These are phyloP conservation scores for Notechis scutatus DNA, from an alignment of 2,113 vertebrate genomes.

Conservation along the genomic window DNA sequence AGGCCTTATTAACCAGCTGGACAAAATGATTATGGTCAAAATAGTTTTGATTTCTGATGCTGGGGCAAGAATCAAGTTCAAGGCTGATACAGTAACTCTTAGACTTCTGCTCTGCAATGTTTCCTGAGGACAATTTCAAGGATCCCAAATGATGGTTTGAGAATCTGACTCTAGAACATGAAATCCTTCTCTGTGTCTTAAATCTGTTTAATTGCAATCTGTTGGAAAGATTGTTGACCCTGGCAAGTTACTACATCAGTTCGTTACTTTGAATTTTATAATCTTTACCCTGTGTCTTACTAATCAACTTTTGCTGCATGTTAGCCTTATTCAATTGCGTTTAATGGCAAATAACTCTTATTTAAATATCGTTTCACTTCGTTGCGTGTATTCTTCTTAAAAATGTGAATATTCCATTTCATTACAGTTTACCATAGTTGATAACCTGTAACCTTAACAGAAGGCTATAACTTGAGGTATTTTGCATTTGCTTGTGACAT, in stretches of 20 bases:
- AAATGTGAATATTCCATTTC: background rate
- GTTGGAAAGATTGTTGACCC: conserved; percentile 2
- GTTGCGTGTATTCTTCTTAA: background rate
- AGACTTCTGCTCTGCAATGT: background rate
- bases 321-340: background rate
- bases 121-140: background rate
- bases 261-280: background rate
- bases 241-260: background rate
- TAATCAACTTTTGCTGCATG: background rate
- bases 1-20: background rate
- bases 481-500: background rate
- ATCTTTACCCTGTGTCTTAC: background rate
- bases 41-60: background rate
- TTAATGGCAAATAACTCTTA: background rate
- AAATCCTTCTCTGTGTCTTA: conserved; percentile 5
- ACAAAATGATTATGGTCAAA: background rate
- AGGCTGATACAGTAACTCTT: background rate
- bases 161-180: background rate
- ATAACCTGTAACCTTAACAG: background rate
- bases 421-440: background rate
- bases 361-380: background rate
- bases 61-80: background rate
- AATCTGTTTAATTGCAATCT: conserved; percentile 30
- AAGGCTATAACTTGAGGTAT: background rate
- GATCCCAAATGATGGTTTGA: background rate